Conservation (phyloP, 2,113 vertebrate species). For the Paedocypris sp. region DNA sequence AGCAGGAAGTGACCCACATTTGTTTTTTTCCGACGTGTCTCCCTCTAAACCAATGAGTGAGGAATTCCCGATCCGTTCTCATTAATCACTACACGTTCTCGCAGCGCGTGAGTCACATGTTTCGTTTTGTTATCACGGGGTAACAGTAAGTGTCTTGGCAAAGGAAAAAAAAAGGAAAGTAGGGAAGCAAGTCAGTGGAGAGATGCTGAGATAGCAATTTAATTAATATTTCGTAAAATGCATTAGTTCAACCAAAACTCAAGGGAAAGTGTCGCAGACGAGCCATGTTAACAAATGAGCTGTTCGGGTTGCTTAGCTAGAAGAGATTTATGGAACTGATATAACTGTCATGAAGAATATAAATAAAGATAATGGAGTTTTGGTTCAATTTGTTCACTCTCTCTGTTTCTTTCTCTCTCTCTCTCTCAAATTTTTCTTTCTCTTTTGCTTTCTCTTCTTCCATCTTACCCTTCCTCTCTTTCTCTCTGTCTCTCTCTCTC, state of each 20-base stretch:
- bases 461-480: too few relatives aligned
- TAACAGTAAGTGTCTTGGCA: background rate
- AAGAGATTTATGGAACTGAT: background rate
- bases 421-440: too few relatives aligned
- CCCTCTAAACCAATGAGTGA: background rate
- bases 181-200: background rate
- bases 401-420: too few relatives aligned
- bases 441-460: too few relatives aligned
- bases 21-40: background rate
- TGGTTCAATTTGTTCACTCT: too few relatives aligned
- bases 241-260: background rate
- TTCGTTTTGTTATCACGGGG: background rate
- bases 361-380: too few relatives aligned
- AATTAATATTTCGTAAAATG: conserved; percentile 7
- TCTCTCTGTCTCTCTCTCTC: too few relatives aligned
- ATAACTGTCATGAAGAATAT: background rate
- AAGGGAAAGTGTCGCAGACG: background rate
- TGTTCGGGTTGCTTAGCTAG: background rate
- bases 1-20: background rate
- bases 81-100: background rate
- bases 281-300: background rate
- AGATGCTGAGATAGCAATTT: conserved; percentile 15
- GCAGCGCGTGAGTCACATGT: background rate
- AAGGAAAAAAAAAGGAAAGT: background rate
- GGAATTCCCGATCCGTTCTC: background rate